Percentiles rank a stretch among this genome's conserved stretches.
These are phyloP conservation scores for Hecatera dysodea DNA, from an alignment of 2,888 invertebrate species.

Conservation along the genomic window DNA sequence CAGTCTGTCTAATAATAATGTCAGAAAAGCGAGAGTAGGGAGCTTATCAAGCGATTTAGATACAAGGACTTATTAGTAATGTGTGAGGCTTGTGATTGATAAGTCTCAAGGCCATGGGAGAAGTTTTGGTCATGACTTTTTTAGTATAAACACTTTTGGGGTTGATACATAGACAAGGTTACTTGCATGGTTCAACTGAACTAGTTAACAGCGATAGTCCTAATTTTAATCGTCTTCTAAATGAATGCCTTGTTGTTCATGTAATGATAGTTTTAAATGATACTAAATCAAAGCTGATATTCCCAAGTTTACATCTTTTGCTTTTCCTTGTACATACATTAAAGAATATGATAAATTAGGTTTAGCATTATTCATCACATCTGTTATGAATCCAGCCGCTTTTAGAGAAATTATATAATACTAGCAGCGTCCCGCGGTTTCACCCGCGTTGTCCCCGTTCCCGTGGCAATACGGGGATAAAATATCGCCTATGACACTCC, in stretches of 20 bases:
- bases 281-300: background rate
- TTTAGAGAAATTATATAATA: slow-evolving; percentile 14
- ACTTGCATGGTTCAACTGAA: background rate
- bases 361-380: slow-evolving; percentile 17
- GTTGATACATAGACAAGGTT: background rate
- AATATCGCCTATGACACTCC: no score
- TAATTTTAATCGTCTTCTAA: background rate
- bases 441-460: no score
- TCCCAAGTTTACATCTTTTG: background rate
- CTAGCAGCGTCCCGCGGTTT: background rate
- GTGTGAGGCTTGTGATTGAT: slow-evolving; percentile 24
- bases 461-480: no score
- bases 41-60: slow-evolving; percentile 30
- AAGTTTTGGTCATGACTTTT: background rate
- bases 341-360: background rate
- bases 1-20: slow-evolving; percentile 32
- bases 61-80: slow-evolving; percentile 27
- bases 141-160: background rate
- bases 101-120: background rate
- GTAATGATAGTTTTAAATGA: no score
- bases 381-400: slow-evolving; percentile 4
- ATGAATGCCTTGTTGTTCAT: background rate
- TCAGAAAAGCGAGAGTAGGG: slow-evolving; percentile 39
- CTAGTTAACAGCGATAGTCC: background rate
- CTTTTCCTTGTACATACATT: background rate